Percentiles rank a stretch among this genome's conserved stretches.
These are phyloP conservation scores for Acrocera orbiculus DNA, from an alignment of 2,888 invertebrate genomes.

Conservation along the genomic window DNA sequence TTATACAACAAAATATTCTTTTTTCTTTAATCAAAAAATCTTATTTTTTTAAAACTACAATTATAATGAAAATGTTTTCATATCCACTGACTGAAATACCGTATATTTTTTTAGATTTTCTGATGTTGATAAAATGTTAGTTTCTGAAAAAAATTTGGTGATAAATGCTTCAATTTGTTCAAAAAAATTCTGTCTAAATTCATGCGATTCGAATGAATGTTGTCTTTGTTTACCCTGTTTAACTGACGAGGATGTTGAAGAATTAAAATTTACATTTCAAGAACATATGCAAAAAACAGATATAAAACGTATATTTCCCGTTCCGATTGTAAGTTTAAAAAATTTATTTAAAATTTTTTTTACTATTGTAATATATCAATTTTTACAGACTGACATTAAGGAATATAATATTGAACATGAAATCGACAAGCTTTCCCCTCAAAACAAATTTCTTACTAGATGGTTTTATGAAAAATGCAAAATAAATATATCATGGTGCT, in stretches of 20 bases:
- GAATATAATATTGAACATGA: constrained; percentile 21
- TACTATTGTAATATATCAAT: background rate
- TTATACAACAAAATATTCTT: too few species aligned
- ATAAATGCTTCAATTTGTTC: constrained; percentile 54
- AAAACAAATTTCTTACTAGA: constrained; percentile 54
- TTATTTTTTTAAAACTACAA: too few species aligned
- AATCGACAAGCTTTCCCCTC: constrained; percentile 39
- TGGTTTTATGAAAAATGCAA: constrained; percentile 88
- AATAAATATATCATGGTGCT: constrained; percentile 65
- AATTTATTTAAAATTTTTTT: constrained; percentile 5
- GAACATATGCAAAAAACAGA: constrained; percentile 69
- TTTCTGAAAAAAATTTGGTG: constrained; percentile 61
- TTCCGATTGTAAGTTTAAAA: constrained; percentile 34
- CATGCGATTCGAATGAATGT: constrained; percentile 51
- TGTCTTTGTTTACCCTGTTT: constrained; percentile 65
- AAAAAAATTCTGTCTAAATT: constrained; percentile 35
- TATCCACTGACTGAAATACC: too few species aligned
- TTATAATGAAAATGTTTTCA: too few species aligned
- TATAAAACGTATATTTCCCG: constrained; percentile 68
- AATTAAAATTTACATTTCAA: constrained; percentile 48
- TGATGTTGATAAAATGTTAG: constrained; percentile 42
- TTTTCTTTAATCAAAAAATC: too few species aligned
- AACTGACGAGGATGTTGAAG: constrained; percentile 36
- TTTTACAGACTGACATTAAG: background rate
- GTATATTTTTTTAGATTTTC: constrained; percentile 8